These are phyloP conservation scores for Casuarius casuarius DNA, from an alignment of 2,113 vertebrate genomes.

Conservation along the genomic window DNA sequence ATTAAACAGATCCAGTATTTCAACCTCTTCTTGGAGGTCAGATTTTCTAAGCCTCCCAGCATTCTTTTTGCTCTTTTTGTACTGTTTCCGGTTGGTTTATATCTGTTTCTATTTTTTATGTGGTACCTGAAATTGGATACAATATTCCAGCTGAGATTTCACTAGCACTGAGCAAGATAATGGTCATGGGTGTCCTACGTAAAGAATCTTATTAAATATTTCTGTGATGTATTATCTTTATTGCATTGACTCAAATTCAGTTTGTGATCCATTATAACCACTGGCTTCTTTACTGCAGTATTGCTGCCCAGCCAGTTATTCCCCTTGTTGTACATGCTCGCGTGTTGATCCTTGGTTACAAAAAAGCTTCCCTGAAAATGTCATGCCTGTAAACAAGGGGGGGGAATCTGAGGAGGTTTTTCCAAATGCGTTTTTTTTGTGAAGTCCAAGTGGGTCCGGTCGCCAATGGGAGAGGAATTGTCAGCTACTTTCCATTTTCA, in stretches of 20 bases:
- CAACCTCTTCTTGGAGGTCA: not conserved
- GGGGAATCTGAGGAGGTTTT: not conserved
- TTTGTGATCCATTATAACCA: not conserved
- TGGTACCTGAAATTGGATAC: not conserved
- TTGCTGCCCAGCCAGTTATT: not conserved
- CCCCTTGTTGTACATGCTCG: not conserved
- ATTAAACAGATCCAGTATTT: not conserved
- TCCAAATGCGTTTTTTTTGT: not conserved
- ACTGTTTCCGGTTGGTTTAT: not conserved
- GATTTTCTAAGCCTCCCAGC: not conserved
- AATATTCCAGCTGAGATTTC: not conserved
- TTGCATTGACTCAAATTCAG: not conserved
- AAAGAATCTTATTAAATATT: not conserved
- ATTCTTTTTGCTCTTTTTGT: not conserved
- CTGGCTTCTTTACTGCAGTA: not conserved
- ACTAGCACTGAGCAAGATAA: not conserved
- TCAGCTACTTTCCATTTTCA: not conserved
- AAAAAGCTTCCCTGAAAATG: not conserved
- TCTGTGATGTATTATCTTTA: not conserved
- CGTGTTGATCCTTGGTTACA: not conserved
- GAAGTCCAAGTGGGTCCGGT: not conserved
- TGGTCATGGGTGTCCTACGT: not conserved
- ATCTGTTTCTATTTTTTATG: not conserved
- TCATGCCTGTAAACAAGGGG: not conserved
- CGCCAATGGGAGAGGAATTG: not conserved